phyloP scores from a whole-genome alignment of 2,113 vertebrate genomes.

The Zeus faber region DNA sequence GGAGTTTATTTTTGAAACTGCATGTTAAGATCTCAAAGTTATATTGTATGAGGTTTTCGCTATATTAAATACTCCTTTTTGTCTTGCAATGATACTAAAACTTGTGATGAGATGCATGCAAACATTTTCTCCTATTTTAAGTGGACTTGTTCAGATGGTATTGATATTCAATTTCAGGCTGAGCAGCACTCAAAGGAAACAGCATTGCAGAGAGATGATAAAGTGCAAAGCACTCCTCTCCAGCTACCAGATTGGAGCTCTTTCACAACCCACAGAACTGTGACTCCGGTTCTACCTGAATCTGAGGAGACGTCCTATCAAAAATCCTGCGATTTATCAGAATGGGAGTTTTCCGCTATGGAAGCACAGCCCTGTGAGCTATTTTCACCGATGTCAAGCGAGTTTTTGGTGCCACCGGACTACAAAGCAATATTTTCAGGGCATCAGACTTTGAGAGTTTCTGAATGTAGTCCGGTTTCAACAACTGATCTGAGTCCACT shows the following conservation, averaged over 20 bases:
- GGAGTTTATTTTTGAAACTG: neutral
- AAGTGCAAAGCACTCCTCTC: slow-evolving; percentile 20
- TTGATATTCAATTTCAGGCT: slow-evolving; percentile 62
- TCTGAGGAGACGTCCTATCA: neutral
- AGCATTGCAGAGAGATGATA: slow-evolving; percentile 21
- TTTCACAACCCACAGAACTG: slow-evolving; percentile 56
- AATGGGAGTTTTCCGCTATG: slow-evolving; percentile 8
- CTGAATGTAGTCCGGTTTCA: slow-evolving; percentile 28
- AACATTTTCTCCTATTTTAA: neutral
- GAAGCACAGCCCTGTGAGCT: slow-evolving; percentile 27
- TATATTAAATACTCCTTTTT: neutral
- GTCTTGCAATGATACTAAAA: slow-evolving; percentile 4
- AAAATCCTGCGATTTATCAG: neutral
- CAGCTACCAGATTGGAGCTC: slow-evolving; percentile 37
- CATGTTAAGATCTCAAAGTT: neutral
- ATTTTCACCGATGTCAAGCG: slow-evolving; percentile 37
- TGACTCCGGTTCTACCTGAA: slow-evolving; percentile 50
- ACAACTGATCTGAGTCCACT: slow-evolving; percentile 34
- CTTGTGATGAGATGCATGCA: neutral
- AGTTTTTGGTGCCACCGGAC: slow-evolving; percentile 45
- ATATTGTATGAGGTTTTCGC: slow-evolving; percentile 14
- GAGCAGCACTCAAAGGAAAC: slow-evolving; percentile 33
- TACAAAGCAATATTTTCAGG: slow-evolving; percentile 45
- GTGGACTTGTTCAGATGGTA: slow-evolving; percentile 32
- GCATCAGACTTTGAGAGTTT: slow-evolving; percentile 36